Conservation (phyloP, 2,113 vertebrate species). For the cat (Felis catus) region DNA sequence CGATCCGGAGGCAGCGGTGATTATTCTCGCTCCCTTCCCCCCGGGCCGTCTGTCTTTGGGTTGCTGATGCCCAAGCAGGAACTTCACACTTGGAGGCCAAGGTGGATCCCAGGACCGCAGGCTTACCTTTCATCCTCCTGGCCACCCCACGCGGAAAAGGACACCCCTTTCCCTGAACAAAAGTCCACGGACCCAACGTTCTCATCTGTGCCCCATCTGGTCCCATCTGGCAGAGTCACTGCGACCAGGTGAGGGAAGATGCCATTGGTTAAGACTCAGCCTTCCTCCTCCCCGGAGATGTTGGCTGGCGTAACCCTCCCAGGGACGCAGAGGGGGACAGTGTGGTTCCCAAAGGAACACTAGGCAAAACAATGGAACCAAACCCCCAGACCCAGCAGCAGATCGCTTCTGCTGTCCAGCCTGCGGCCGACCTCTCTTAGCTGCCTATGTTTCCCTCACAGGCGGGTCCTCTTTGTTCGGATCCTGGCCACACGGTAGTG, state of each 20-base stretch:
- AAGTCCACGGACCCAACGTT: accelerated
- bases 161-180: accelerated
- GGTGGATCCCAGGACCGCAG: neutral
- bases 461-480: neutral
- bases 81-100: neutral
- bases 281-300: too few relatives aligned
- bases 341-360: too few relatives aligned
- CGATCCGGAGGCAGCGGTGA: accelerated
- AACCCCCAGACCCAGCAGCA: neutral
- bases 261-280: accelerated
- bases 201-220: neutral
- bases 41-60: too few relatives aligned
- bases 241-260: accelerated
- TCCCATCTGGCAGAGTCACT: too few relatives aligned
- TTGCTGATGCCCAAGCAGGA: neutral
- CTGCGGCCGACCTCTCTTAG: accelerated
- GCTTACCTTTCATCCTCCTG: neutral
- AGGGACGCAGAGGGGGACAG: too few relatives aligned
- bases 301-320: neutral
- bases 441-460: too few relatives aligned
- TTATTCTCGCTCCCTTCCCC: too few relatives aligned
- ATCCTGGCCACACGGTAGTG: accelerated
- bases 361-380: neutral
- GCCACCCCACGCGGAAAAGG: accelerated
- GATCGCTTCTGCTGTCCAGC: too few relatives aligned